Percentiles rank a stretch among this genome's conserved stretches.
These are phyloP conservation scores for Nannospalax galili DNA, from an alignment of 2,113 vertebrate genomes.

Conservation along the genomic window DNA sequence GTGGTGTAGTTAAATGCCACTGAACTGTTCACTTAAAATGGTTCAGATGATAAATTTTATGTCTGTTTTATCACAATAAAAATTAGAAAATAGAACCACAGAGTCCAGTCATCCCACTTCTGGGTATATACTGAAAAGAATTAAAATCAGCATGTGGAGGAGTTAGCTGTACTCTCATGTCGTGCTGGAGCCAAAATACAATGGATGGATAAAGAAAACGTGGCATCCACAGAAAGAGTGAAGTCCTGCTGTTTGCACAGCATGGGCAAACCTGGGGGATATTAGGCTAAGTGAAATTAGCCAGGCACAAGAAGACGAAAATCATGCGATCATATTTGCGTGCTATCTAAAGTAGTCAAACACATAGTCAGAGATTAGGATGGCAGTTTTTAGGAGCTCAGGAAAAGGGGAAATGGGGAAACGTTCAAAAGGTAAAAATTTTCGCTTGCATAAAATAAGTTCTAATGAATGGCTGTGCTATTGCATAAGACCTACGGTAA, in stretches of 20 bases:
- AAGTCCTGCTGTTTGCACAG: not conserved
- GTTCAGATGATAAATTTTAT: not conserved
- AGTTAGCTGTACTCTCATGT: no score
- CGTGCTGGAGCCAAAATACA: not conserved
- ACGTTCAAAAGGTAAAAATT: not conserved
- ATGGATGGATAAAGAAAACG: not conserved
- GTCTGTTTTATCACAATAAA: conserved; percentile 1
- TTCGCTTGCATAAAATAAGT: not conserved
- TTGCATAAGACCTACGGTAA: not conserved
- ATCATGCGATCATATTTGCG: not conserved
- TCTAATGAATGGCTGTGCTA: not conserved
- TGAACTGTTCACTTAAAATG: not conserved
- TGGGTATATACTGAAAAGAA: not conserved
- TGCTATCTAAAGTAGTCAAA: not conserved
- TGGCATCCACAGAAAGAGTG: not conserved
- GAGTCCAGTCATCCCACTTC: not conserved
- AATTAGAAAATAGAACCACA: not conserved
- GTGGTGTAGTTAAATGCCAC: not conserved
- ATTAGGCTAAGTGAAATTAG: not conserved
- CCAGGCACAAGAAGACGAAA: not conserved
- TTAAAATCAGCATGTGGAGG: not conserved
- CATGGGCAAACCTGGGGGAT: not conserved
- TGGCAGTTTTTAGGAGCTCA: not conserved
- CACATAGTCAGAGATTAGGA: no score
- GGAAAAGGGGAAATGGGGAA: not conserved